Evolutionary conservation across 2,888 invertebrate genomes (phyloP), one percentile per base, ranked within the genome.

Genomic region (Spisula subtruncata): DNA sequence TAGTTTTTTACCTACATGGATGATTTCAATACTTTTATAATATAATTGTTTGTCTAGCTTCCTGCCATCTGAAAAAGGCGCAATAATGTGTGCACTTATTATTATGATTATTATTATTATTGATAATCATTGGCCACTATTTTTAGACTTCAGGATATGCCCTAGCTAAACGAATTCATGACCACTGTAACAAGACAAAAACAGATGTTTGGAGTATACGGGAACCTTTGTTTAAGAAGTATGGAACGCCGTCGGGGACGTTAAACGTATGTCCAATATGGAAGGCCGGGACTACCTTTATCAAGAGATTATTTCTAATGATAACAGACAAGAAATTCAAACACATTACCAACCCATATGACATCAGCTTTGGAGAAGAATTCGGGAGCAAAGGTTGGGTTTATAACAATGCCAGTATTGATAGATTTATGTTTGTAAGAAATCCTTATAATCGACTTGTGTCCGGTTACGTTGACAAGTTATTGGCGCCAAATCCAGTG

Each of bases 391-490:
- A 81, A 80, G 46, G 51, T 32, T 80, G 71, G 66, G 18, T 90
- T 20, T 51, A 51, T 16, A 51, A 51, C 16, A 16, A 51, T 51
- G 51, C 12, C 16, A 51, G 51, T 14, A 51, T 16, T 51, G 51
- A 51, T 51, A 4, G 14, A 51, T 51, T 51, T 51, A 51, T 51
- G 51, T 88, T 90, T 54, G 88, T 86, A 8, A 46, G 90, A n/a
- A 81, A 88, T 46, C 90, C 90, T 0, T 90, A 90, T n/a, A 51
- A 79, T 2, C 83, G 90, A 8, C 71, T 94, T 8, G 89, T 87
- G n/a, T 92, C 94, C 0, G 91, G 88, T 0, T 94, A 91, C 32
- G 90, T 93, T 1, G 94, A 94, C 81, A 94, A 94, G 54, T 85
- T 94, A 12, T 35, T 92, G 51, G 92, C 92, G 0, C 94, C 94